Evolutionary conservation across 2,113 vertebrate genomes (phyloP).

Genomic region (Trogon surrucura): DNA sequence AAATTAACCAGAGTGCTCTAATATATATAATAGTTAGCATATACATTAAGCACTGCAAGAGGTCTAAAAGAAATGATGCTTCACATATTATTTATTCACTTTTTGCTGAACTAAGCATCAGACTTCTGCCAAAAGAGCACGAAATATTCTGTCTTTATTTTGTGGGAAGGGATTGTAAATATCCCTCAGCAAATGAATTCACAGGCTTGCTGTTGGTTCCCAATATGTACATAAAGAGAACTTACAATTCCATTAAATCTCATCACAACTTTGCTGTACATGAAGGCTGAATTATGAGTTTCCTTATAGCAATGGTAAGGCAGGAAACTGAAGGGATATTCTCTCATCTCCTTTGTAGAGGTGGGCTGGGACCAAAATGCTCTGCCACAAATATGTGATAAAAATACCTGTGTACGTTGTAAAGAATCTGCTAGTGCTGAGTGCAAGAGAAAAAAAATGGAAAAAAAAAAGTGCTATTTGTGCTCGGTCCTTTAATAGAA

Average conservation of each 20-base stretch:
- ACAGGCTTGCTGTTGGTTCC: constrained; percentile 44
- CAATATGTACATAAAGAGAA: constrained; percentile 56
- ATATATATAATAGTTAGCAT: neutral
- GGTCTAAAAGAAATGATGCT: neutral
- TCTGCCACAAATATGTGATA: neutral
- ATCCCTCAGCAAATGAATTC: constrained; percentile 53
- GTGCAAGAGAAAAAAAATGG: neutral
- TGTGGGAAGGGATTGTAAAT: constrained; percentile 9
- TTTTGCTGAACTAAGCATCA: constrained; percentile 42
- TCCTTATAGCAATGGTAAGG: constrained; percentile 4
- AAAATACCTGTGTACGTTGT: neutral
- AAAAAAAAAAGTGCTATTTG: neutral
- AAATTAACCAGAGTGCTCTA: neutral
- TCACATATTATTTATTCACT: neutral
- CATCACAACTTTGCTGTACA: constrained; percentile 48
- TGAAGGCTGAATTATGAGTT: constrained; percentile 54
- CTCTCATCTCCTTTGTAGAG: constrained; percentile 33
- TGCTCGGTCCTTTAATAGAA: neutral
- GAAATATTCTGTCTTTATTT: constrained; percentile 11
- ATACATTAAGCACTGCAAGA: neutral
- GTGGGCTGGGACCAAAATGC: constrained; percentile 15
- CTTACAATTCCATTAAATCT: constrained; percentile 58
- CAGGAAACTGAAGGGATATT: constrained; percentile 47
- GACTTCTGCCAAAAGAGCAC: neutral
- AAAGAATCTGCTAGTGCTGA: neutral